Conservation (phyloP, 2,797 vertebrate genomes). For the Gouania willdenowi region DNA sequence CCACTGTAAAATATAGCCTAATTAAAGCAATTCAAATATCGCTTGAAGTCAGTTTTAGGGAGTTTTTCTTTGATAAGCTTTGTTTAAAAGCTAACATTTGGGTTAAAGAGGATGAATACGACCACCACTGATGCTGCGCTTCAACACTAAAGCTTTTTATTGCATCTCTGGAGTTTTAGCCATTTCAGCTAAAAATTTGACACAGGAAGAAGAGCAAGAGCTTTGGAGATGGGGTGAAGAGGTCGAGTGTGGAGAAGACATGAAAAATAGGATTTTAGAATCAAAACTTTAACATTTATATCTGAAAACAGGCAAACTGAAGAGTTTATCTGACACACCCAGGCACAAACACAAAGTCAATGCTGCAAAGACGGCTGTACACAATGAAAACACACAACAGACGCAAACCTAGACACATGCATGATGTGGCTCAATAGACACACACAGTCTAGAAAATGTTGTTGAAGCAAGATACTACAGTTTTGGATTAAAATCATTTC, state of each 20-base stretch:
- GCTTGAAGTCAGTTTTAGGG: too few relatives aligned
- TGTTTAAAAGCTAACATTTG: not conserved
- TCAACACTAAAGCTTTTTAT: conserved; percentile 31
- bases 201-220: conserved; percentile 8
- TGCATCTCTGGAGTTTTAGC: conserved; percentile 31
- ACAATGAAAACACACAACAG: too few relatives aligned
- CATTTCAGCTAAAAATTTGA: conserved; percentile 59
- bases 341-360: conserved; percentile 8
- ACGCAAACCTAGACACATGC: too few relatives aligned
- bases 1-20: too few relatives aligned
- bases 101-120: not conserved
- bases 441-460: too few relatives aligned
- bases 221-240: conserved; percentile 43
- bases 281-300: conserved; percentile 58
- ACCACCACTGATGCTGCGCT: not conserved
- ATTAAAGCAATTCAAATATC: too few relatives aligned
- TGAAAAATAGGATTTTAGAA: conserved; percentile 61
- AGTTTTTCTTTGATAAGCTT: not conserved
- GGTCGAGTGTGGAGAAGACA: conserved; percentile 48
- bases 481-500: too few relatives aligned
- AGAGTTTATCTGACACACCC: conserved; percentile 66
- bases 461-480: too few relatives aligned
- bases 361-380: too few relatives aligned
- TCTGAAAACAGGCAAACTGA: conserved; percentile 57
- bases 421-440: too few relatives aligned